Evolutionary conservation across 2,797 vertebrate species (phyloP), one percentile per base, ranked within the genome.

Genomic region (Fistularia tabacaria): DNA sequence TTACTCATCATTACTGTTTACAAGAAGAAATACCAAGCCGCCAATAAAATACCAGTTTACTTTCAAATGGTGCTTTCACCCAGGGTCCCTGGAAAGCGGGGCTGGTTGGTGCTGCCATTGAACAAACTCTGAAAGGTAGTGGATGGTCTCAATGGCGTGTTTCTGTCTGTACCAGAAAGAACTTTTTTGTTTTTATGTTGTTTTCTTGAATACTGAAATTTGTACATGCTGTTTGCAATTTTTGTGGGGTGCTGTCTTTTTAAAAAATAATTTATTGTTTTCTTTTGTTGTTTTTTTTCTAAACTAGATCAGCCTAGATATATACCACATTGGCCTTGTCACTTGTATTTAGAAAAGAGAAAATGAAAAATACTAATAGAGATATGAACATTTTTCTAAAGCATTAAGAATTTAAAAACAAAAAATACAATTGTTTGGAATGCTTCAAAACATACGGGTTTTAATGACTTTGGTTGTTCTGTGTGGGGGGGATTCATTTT

Each of bases 321-420:
- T 90, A 93, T 90, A 93, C 91, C 92, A 90, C 90, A 91, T 92
- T 92, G 92, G 92, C 92, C 92, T 93, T 93, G 79, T 85, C 80
- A 87, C 83, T 84, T 89, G 90, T 92, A 92, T 91, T 91, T 92
- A 92, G 90, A 86, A 87, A 88, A 89, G 74, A 90, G 79, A 82
- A 88, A 89, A 91, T 38, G 43, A 9, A 81, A 71, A 87, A 88
- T 91, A 91, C 90, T 90, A 89, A 91, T 89, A 91, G 86, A 92
- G 90, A 87, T 88, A 91, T 90, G 87, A 89, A 89, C 84, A 84
- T 90, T 92, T 92, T 91, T 92, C 87, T 91, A 92, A 92, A 90
- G 90, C 91, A 92, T 92, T 92, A 92, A 91, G 86, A 89, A 85
- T 90, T 86, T 80, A 46, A 42, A 79, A 69, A 71, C 83, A 42